A percentile compares a stretch with the other conserved stretches of the same genome.
Evolutionary conservation across 2,113 vertebrate genomes (phyloP).

Genomic region (Martes martes): DNA sequence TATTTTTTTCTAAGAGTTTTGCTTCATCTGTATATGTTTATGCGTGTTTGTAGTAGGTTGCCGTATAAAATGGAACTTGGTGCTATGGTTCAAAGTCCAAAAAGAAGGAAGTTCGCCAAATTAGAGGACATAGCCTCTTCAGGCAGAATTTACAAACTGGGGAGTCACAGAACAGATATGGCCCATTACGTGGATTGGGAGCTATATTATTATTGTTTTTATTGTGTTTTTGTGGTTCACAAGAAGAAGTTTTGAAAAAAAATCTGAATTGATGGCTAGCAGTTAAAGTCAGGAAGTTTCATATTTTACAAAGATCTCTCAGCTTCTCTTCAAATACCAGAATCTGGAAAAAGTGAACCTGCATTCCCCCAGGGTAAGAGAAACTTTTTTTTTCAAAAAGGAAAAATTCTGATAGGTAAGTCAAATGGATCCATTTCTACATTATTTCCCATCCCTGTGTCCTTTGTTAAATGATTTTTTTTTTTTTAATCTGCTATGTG

Average conservation of each 20-base stretch:
- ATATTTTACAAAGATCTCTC: not conserved
- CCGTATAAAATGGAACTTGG: not conserved
- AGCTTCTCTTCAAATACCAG: slow-evolving; percentile 16
- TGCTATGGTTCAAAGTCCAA: not conserved
- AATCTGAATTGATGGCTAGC: not conserved
- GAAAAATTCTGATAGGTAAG: not conserved
- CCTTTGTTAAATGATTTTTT: not conserved
- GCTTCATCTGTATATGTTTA: not conserved
- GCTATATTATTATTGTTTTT: not conserved
- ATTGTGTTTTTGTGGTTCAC: not conserved
- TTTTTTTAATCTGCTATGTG: not conserved
- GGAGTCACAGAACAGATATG: not conserved
- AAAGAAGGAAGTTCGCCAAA: not conserved
- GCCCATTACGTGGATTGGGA: not conserved
- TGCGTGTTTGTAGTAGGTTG: not conserved
- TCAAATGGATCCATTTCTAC: not conserved
- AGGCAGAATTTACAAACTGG: not conserved
- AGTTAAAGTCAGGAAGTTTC: not conserved
- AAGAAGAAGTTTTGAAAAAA: slow-evolving; percentile 1
- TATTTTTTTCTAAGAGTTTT: slow-evolving; percentile 3
- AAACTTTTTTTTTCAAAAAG: not conserved
- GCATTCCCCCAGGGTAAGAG: not conserved
- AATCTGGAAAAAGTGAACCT: not conserved
- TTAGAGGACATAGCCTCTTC: not conserved
- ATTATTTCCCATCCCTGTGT: not conserved